Evolutionary conservation across 1,140 invertebrate species (phyloP), one percentile per base, ranked within the genome.

Genomic region (Drosophila truncata): DNA sequence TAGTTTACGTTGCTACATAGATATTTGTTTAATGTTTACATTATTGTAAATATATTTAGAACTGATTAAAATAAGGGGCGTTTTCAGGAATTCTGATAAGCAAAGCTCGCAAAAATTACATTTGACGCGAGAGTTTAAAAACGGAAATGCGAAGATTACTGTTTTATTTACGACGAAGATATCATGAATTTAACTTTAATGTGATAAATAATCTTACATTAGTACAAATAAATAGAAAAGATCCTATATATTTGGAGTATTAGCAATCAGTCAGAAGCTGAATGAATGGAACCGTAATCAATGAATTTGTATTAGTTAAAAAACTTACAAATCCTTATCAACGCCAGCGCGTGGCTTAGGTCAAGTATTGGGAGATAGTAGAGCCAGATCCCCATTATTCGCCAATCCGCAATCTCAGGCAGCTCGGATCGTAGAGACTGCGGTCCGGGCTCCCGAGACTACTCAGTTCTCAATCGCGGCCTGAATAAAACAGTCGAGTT

Each of bases 391-490:
- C 20, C n/a, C 31, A 54, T 47, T 37, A 33, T 18, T 39, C 18
- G 33, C 11, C 14, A 18, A 44, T 35, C 57, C 39, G 44, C 14
- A 46, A 33, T 35, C 67, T 29, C 29, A 37, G 62, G n/a, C 31
- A 41, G 42, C 35, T 25, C n/a, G 41, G n/a, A 27, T 46, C 31
- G 58, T 7, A 60, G 29, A 37, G 55, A 33, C 20, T 27, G 23
- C 2, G 42, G 29, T 37, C 14, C 20, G 37, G 25, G 11, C 29
- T 33, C 3, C 29, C 7, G n/a, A 20, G 20, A 6, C 29, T n/a
- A 37, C 31, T 70, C 66, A 87, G 84, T 87, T 78, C 52, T 54
- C 46, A 71, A 62, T 59, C 63, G 42, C 46, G 25, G 66, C 69
- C 47, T 64, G 80, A 73, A 73, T 71, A 44, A 74, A 70, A 23